Evolutionary conservation across 2,797 vertebrate species (phyloP), one percentile per base, ranked within the genome.

Genomic region (Perodicticus potto): DNA sequence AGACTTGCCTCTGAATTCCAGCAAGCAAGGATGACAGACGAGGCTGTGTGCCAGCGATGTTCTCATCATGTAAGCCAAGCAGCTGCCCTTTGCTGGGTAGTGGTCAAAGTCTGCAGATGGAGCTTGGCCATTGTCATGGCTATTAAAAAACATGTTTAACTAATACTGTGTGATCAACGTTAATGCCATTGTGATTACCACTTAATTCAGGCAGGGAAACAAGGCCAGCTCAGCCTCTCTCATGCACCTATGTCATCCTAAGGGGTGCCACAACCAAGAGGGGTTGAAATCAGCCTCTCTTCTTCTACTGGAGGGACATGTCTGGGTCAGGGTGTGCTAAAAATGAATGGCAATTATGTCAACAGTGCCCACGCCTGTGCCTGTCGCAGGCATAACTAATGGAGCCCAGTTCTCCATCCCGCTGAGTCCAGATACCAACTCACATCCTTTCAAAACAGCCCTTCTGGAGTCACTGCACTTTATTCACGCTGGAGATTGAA

Each of bases 141-240:
- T 74, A 55, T 92, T 89, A 82, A 81, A 95, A 94, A 55, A 1
- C 45, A 59, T 19, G 84, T 27, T 94, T n/a, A 73, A 89, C 81
- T 70, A 57, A 53, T 23, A 49, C 5, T 40, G 40, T 32, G 89
- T n/a, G 86, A 76, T 92, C 84, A 27, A 78, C 73, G 81, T 70
- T 73, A 59, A 86, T 40, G 53, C 74, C 86, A 27, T 34, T 5
- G 0, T 23, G 72, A 91, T 77, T 19, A 34, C 34, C 23, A 27
- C 78, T 80, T 89, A 73, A 29, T 57, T 43, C 3, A 37, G 77
- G 55, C 1, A 32, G 22, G 27, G 23, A 20, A 61, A 34, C 0
- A 49, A 86, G 45, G 67, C 53, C 43, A 23, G 27, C 25, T 63
- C 4, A 53, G 63, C 34, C 43, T 70, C 43, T 70, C 13, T 57